These are phyloP conservation scores for Aphidius ervi DNA, from an alignment of 1,140 invertebrate species.

Conservation along the genomic window DNA sequence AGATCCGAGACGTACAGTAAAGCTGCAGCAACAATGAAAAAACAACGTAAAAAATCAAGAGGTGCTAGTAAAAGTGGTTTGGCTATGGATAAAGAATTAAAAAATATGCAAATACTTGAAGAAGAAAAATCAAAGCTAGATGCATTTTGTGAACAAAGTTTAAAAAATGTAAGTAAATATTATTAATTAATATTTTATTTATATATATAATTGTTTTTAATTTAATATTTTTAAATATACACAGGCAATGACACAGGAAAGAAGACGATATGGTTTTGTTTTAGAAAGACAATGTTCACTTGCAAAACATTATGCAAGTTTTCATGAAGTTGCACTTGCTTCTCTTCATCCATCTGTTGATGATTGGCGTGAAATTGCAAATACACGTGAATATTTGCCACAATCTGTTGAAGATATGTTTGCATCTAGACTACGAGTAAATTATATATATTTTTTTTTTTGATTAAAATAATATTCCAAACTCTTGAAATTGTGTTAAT, in stretches of 20 bases:
- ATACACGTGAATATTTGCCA: slow-evolving; percentile 78
- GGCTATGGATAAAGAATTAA: slow-evolving; percentile 84
- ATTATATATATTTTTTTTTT: slow-evolving; percentile 2
- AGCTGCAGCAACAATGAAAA: slow-evolving; percentile 83
- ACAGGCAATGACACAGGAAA: slow-evolving; percentile 90
- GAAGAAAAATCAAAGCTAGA: slow-evolving; percentile 88
- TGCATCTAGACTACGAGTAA: slow-evolving; percentile 67
- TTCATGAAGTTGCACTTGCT: slow-evolving; percentile 73
- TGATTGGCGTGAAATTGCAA: slow-evolving; percentile 83
- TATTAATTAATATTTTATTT: neutral
- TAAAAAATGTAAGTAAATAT: slow-evolving; percentile 75
- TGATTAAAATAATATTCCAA: neutral
- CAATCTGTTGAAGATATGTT: slow-evolving; percentile 77
- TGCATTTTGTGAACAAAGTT: slow-evolving; percentile 83
- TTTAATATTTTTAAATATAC: slow-evolving; percentile 34
- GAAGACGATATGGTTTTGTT: slow-evolving; percentile 88
- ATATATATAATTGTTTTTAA: neutral
- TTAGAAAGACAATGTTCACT: slow-evolving; percentile 86
- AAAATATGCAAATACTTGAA: slow-evolving; percentile 86
- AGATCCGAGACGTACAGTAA: slow-evolving; percentile 84
- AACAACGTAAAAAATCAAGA: slow-evolving; percentile 80
- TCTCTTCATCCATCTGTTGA: slow-evolving; percentile 77
- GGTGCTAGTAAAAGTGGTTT: slow-evolving; percentile 71
- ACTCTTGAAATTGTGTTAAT: neutral
- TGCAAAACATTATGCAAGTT: slow-evolving; percentile 86